Percentiles rank a stretch among this genome's conserved stretches.
Conservation (phyloP, 2,888 invertebrate genomes). For the Chironomus tentans region DNA sequence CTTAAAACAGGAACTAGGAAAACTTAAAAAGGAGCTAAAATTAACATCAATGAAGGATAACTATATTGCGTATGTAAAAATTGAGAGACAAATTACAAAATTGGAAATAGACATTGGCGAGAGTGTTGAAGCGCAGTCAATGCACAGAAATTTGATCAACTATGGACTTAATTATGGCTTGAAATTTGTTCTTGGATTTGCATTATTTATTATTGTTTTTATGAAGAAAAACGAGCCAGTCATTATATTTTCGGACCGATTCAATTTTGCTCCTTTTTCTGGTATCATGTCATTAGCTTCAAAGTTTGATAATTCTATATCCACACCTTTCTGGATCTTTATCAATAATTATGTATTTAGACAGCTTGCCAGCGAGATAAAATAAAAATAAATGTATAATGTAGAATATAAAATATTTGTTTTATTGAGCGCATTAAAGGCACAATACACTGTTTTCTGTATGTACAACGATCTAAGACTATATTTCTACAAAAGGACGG, state of each 20-base stretch:
- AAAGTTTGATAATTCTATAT: slow-evolving; percentile 43
- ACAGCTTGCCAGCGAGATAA: slow-evolving; percentile 5
- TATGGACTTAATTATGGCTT: slow-evolving; percentile 9
- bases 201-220: slow-evolving; percentile 39
- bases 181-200: background rate
- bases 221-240: slow-evolving; percentile 43
- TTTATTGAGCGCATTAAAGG: background rate
- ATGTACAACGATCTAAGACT: background rate
- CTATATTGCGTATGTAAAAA: slow-evolving; percentile 11
- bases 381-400: background rate
- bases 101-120: background rate
- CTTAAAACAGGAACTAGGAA: background rate
- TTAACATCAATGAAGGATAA: slow-evolving; percentile 10
- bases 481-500: background rate
- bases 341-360: slow-evolving; percentile 43
- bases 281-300: slow-evolving; percentile 45
- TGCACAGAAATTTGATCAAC: background rate
- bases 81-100: background rate
- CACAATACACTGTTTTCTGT: too few relatives aligned
- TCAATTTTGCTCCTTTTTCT: slow-evolving; percentile 44
- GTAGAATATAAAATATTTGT: background rate
- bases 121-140: background rate
- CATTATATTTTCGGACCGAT: slow-evolving; percentile 40
- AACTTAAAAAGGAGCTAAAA: background rate
- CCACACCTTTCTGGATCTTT: slow-evolving; percentile 47